Base-by-base conservation (phyloP, 2,888 invertebrate species). In the Dysmachus trigonus region DNA sequence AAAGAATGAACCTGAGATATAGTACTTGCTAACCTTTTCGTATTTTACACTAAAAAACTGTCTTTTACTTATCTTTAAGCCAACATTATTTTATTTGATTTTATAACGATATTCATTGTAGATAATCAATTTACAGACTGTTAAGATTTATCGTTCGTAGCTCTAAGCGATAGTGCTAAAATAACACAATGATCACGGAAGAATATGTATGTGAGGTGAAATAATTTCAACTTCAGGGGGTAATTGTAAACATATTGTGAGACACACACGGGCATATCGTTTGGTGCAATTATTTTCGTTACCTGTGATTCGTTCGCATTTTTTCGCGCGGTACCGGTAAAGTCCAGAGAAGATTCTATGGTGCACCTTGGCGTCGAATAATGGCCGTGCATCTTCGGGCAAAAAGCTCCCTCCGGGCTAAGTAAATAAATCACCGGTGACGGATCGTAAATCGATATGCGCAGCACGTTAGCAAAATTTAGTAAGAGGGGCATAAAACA, bases 391-490 rank as follows among this genome's bases (percentile, higher is more conserved):
- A 41, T 77, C 77, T 35, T 27, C 18, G 62, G 35, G 47, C 41
- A 82, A 82, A 62, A 71, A 35, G 62, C 82, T 62, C 35, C 82
- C 82, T 62, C 27, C 27, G 35, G 35, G 53, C 38, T 53, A 82
- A 82, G 62, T 82, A 35, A 82, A 84, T 84, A 84, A 84, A 84
- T 84, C 84, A 84, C 71, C 41, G 10, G 27, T 84, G 84, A 84
- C 84, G 84, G 72, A 72, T 84, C 73, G 82, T 84, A 72, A 84
- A 84, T 84, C 84, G 84, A 84, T 84, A 84, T 84, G 84, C 84
- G 84, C 84, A 73, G 84, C 84, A 84, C 84, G 84, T 84, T 84
- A 84, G 73, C 84, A 30, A 84, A 84, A 84, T 84, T 84, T 84
- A 84, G 84, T 84, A 84, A 72, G 73, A 84, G 84, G 30, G 41